A percentile compares a stretch with the other conserved stretches of the same genome.
Evolutionary conservation across 2,888 invertebrate genomes (phyloP).

Genomic region (Neuroscelio doddi): DNA sequence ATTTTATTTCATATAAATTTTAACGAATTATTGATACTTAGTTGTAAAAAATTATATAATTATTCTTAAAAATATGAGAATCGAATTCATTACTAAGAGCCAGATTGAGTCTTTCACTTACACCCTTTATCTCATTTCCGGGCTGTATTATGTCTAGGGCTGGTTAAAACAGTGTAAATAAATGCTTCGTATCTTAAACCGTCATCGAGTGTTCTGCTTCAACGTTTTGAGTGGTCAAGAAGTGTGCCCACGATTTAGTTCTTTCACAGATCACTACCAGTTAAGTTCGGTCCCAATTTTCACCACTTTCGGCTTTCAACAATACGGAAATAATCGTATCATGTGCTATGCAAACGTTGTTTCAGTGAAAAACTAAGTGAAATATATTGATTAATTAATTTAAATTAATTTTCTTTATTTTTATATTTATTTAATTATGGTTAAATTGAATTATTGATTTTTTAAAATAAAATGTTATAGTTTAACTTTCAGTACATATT

Average conservation of each 20-base stretch:
- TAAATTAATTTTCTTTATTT: too few relatives aligned
- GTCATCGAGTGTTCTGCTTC: conserved; percentile 55
- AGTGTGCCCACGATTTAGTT: conserved; percentile 28
- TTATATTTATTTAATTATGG: too few relatives aligned
- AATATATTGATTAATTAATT: too few relatives aligned
- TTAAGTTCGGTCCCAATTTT: conserved; percentile 1
- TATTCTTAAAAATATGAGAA: neutral
- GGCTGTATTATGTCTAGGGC: conserved; percentile 64
- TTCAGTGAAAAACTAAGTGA: too few relatives aligned
- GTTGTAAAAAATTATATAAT: neutral
- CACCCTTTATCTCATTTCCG: conserved; percentile 64
- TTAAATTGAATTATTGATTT: too few relatives aligned
- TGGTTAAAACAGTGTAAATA: conserved; percentile 60
- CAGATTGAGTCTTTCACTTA: conserved; percentile 28
- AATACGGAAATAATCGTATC: neutral
- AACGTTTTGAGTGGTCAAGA: conserved; percentile 26
- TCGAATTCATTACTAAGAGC: neutral
- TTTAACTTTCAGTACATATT: too few relatives aligned
- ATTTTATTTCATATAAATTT: too few relatives aligned
- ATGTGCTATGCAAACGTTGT: conserved; percentile 15
- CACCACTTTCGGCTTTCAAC: conserved; percentile 11
- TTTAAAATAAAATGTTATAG: too few relatives aligned
- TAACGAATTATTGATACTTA: too few relatives aligned
- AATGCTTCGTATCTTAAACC: conserved; percentile 61
- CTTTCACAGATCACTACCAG: conserved; percentile 13